Evolutionary conservation across 2,113 vertebrate genomes (phyloP).

Genomic region (Pavo muticus): DNA sequence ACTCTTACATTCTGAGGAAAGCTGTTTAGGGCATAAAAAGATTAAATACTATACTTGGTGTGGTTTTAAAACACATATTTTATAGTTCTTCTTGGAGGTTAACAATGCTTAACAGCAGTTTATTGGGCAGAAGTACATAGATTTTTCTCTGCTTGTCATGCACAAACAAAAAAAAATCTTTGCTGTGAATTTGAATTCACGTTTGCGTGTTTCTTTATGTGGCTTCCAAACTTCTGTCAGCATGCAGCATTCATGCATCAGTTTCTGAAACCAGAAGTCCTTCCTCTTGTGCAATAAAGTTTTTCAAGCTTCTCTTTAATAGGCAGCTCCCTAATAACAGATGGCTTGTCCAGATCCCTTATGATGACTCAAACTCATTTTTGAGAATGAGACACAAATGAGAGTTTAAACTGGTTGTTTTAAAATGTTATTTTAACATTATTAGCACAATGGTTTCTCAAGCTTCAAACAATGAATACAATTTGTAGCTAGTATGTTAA

Average conservation of each 20-base stretch:
- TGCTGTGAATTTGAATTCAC: not conserved
- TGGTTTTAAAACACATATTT: not conserved
- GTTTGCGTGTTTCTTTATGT: not conserved
- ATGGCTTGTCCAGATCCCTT: not conserved
- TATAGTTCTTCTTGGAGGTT: not conserved
- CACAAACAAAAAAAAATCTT: not conserved
- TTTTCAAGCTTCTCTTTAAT: not conserved
- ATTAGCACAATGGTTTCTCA: not conserved
- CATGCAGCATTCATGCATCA: not conserved
- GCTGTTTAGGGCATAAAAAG: not conserved
- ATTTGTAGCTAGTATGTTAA: not conserved
- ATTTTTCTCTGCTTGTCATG: not conserved
- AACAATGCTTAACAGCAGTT: not conserved
- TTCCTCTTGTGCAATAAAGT: not conserved
- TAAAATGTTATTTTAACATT: not conserved
- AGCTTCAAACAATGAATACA: not conserved
- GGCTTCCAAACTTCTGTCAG: not conserved
- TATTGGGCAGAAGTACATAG: not conserved
- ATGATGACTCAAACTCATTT: not conserved
- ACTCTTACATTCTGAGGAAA: not conserved
- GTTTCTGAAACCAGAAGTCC: not conserved
- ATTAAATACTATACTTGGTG: not conserved
- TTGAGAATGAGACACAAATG: not conserved
- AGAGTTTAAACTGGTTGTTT: not conserved
- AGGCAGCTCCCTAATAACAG: not conserved